Evolutionary conservation across 2,797 vertebrate species (phyloP), one percentile per base, ranked within the genome.

Genomic region (Trachurus trachurus): DNA sequence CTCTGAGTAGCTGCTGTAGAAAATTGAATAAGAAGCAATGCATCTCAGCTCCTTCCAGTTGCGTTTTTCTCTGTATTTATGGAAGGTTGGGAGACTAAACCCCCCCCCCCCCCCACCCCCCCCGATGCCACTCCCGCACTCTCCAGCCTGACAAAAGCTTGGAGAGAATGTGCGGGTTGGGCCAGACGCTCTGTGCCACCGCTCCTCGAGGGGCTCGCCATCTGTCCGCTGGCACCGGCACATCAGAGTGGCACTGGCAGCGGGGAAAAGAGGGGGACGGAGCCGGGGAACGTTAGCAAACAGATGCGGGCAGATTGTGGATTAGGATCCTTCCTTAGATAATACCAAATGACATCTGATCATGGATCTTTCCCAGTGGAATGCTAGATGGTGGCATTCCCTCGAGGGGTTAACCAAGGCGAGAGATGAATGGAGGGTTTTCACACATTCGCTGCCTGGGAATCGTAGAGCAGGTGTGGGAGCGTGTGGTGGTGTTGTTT

Each of bases 281-380:
- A 83, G 89, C 83, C 61, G 78, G 84, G 83, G 85, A 87, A 91
- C 89, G 86, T 88, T 90, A 89, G 89, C 84, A 89, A 93, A 92
- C 93, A 95, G 93, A 94, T 94, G 94, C 91, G 73, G 89, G 90
- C 90, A 94, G 93, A 94, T 92, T 94, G 94, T 82, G 93, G 93
- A 94, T 95, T 94, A 94, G 92, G 89, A 91, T 88, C 91, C 88
- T 91, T 87, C 92, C 93, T 94, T 91, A 89, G 95, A 95, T 93
- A 92, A 93, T 80, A 88, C 89, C 92, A 94, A 95, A 94, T 93
- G 93, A 95, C 94, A 95, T 95, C 93, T 95, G 94, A 94, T 94
- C 89, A 84, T 50, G 64, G 91, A 93, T 89, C 87, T 88, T 76
- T 91, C 92, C 89, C 91, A 31, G 84, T 70, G 90, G 93, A 93